Conservation (phyloP, 2,113 vertebrate species). For the Coreoperca whiteheadi region DNA sequence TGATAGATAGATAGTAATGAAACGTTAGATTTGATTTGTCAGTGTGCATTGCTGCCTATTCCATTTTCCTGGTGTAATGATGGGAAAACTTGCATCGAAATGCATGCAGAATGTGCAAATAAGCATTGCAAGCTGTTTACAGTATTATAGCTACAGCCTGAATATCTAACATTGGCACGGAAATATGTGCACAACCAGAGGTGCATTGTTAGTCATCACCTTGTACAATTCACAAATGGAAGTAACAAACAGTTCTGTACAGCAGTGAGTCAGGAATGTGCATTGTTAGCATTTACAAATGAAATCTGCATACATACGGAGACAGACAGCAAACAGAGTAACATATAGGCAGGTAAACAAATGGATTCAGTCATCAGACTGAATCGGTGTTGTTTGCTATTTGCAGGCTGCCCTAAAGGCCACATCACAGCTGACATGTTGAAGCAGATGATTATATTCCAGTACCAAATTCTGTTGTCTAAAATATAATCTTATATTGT, state of each 20-base stretch:
- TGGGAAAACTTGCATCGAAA: not conserved
- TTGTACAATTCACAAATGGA: slow-evolving; percentile 11
- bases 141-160: not conserved
- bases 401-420: not conserved
- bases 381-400: not conserved
- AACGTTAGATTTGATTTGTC: not conserved
- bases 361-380: slow-evolving; percentile 13
- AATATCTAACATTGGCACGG: not conserved
- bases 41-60: not conserved
- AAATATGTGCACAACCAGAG: slow-evolving; percentile 19
- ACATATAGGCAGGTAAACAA: not conserved
- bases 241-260: not conserved
- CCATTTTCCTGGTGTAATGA: not conserved
- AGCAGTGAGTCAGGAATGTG: slow-evolving; percentile 4
- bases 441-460: not conserved
- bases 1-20: not conserved
- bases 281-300: slow-evolving; percentile 13
- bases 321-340: not conserved
- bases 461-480: not conserved
- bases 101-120: not conserved
- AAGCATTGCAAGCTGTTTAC: not conserved
- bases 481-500: too few species aligned
- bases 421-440: slow-evolving; percentile 20
- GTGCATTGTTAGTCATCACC: slow-evolving; percentile 6
- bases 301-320: slow-evolving; percentile 8